Conservation (phyloP, 2,888 invertebrate genomes). For the Euzophera pinguis region DNA sequence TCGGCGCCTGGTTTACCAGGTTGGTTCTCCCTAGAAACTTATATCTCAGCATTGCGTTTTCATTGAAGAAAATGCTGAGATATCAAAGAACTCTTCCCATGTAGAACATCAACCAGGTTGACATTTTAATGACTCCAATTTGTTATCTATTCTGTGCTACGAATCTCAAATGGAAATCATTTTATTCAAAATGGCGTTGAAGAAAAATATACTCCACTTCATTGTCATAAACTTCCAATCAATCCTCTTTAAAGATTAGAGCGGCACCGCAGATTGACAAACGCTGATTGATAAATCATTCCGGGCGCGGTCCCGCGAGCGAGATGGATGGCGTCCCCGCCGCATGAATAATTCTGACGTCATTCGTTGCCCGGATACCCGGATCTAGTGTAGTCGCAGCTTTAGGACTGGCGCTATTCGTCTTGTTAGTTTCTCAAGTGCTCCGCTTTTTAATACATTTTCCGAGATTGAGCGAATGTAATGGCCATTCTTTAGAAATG, state of each 20-base stretch:
- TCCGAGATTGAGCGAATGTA: neutral
- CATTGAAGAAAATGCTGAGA: too few species aligned
- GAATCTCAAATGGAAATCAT: neutral
- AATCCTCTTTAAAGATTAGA: constrained; percentile 3
- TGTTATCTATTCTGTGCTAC: neutral
- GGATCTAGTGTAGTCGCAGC: neutral
- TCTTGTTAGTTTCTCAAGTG: constrained; percentile 2
- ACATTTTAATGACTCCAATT: too few species aligned
- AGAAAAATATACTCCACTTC: neutral
- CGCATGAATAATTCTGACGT: constrained; percentile 11
- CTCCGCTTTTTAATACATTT: neutral
- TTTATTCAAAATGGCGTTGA: neutral
- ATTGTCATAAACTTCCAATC: neutral
- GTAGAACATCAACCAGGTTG: too few species aligned
- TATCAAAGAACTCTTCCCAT: too few species aligned
- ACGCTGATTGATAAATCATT: constrained; percentile 12
- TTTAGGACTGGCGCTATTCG: neutral
- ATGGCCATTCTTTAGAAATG: neutral
- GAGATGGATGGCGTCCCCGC: constrained; percentile 9
- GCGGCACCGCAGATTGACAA: constrained; percentile 1
- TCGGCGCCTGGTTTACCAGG: too few species aligned
- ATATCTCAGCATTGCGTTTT: too few species aligned
- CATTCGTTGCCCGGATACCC: neutral
- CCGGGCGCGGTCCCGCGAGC: neutral
- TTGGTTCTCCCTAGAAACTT: too few species aligned